Conservation (phyloP, 2,888 invertebrate genomes). For the Notodonta ziczac region DNA sequence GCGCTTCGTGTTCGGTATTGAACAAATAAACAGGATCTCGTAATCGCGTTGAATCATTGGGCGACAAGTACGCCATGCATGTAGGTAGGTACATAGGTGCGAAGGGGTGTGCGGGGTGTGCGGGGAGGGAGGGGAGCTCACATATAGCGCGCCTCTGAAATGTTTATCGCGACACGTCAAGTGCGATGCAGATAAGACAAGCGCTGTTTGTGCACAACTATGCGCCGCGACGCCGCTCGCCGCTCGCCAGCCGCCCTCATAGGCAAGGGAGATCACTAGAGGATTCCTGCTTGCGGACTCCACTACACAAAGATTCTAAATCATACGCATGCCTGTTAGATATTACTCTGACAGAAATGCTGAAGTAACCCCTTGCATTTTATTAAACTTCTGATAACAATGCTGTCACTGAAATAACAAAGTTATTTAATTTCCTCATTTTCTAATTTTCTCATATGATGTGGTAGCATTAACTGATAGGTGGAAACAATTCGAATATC, state of each 20-base stretch:
- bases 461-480: too few species aligned
- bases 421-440: too few species aligned
- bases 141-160: slow-evolving; percentile 4
- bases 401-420: too few species aligned
- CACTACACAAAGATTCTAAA: too few species aligned
- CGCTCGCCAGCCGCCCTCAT: background rate
- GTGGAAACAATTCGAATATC: too few species aligned
- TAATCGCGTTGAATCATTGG: slow-evolving; percentile 26
- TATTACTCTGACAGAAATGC: too few species aligned
- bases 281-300: too few species aligned
- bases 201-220: slow-evolving; percentile 17
- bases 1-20: slow-evolving; percentile 10
- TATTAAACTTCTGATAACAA: too few species aligned
- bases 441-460: too few species aligned
- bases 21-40: slow-evolving; percentile 23
- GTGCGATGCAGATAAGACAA: slow-evolving; percentile 38
- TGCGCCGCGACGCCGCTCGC: slow-evolving; percentile 4
- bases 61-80: slow-evolving; percentile 15
- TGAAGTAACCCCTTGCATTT: too few species aligned
- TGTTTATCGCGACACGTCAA: slow-evolving; percentile 36
- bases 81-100: background rate
- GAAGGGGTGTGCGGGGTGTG: slow-evolving; percentile 2
- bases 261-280: too few species aligned
- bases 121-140: background rate
- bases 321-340: too few species aligned